Conservation (phyloP, 2,888 invertebrate species). For the Erannis defoliaria region DNA sequence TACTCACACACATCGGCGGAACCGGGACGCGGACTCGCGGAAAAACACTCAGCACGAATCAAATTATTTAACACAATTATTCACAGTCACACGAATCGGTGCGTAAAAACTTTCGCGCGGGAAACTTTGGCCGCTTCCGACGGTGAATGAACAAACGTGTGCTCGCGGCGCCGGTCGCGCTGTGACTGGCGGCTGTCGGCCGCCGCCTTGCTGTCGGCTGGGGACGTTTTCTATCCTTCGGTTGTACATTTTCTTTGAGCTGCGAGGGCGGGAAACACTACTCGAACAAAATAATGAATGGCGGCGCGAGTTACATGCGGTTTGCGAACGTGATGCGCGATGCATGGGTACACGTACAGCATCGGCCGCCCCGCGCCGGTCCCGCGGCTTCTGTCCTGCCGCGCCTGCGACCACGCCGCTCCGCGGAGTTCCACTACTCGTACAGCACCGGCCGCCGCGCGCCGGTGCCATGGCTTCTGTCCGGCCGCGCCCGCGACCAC, state of each 20-base stretch:
- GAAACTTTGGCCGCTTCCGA: slow-evolving; percentile 20
- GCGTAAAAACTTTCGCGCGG: slow-evolving; percentile 47
- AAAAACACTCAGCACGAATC: slow-evolving; percentile 40
- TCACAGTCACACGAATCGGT: slow-evolving; percentile 38
- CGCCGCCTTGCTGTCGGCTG: neutral
- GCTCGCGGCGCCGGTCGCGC: slow-evolving; percentile 33
- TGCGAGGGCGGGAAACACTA: slow-evolving; percentile 36
- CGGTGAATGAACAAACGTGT: slow-evolving; percentile 22
- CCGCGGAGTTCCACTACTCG: too few species aligned
- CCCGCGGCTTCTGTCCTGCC: too few species aligned
- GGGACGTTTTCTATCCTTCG: slow-evolving; percentile 28
- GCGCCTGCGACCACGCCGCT: too few species aligned
- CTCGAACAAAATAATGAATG: too few species aligned
- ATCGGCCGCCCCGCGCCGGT: too few species aligned
- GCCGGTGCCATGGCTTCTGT: too few species aligned
- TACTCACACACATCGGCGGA: slow-evolving; percentile 39
- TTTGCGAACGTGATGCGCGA: too few species aligned
- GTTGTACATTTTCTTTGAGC: slow-evolving; percentile 36
- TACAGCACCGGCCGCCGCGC: too few species aligned
- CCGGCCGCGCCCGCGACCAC: too few species aligned
- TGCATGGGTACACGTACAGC: too few species aligned
- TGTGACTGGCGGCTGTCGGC: slow-evolving; percentile 26
- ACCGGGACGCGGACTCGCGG: slow-evolving; percentile 40
- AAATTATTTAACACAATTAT: slow-evolving; percentile 40
- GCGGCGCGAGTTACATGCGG: too few species aligned